Evolutionary conservation across 2,888 invertebrate genomes (phyloP).

Genomic region (Eueremaeus valkanovi): DNA sequence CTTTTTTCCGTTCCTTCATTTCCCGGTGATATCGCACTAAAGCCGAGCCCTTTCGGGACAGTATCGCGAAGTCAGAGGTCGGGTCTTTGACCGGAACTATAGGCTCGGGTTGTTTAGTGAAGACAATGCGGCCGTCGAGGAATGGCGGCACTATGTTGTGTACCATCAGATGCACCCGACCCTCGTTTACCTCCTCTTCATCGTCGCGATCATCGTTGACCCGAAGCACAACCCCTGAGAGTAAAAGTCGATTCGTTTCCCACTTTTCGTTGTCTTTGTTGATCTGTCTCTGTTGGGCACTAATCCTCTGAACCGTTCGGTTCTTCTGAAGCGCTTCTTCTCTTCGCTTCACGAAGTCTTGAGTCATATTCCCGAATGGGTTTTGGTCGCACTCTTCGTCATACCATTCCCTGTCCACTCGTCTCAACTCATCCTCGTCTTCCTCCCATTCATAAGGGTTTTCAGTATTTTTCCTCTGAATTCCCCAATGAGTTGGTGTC

Average conservation of each 20-base stretch:
- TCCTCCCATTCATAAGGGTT: constrained; percentile 77
- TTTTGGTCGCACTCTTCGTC: constrained; percentile 91
- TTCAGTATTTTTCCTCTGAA: constrained; percentile 49
- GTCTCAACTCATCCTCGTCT: constrained; percentile 84
- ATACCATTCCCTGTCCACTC: constrained; percentile 95
- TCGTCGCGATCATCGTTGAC: constrained; percentile 84
- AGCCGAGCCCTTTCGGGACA: constrained; percentile 83
- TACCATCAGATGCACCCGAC: constrained; percentile 89
- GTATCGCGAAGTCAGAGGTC: constrained; percentile 94
- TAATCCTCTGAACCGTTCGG: constrained; percentile 67
- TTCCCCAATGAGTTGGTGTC: constrained; percentile 38
- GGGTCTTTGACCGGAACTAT: constrained; percentile 95
- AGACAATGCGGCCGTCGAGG: constrained; percentile 95
- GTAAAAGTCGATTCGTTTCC: constrained; percentile 97
- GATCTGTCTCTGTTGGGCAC: constrained; percentile 92
- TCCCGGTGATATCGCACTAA: constrained; percentile 86
- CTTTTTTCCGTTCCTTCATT: constrained; percentile 91
- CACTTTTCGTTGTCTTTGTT: constrained; percentile 97
- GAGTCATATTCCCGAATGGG: constrained; percentile 81
- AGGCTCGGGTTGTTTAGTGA: constrained; percentile 98
- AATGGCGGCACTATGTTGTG: constrained; percentile 99
- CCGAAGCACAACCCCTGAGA: constrained; percentile 79
- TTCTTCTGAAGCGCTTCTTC: constrained; percentile 86
- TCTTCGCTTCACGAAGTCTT: constrained; percentile 87
- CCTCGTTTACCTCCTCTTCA: constrained; percentile 86